phyloP scores from a whole-genome alignment of 2,797 vertebrate species.

The Odontamblyopus lacepedii region DNA sequence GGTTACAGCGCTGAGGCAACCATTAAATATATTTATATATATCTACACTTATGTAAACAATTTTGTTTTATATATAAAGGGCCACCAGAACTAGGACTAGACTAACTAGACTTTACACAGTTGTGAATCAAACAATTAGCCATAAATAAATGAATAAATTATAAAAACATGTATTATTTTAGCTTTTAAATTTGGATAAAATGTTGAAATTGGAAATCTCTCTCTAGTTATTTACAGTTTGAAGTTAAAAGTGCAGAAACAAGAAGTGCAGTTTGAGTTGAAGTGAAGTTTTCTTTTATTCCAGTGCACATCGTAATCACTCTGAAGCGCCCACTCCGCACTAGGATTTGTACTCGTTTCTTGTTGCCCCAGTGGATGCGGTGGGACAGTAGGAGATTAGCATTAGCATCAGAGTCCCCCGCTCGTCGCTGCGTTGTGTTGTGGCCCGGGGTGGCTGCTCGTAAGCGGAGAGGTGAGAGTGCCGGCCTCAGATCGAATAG shows the following conservation, averaged over 20 bases:
- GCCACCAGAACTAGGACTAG: background rate
- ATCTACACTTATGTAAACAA: background rate
- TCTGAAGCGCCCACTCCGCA: background rate
- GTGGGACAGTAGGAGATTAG: background rate
- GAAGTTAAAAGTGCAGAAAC: too few relatives aligned
- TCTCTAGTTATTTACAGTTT: too few relatives aligned
- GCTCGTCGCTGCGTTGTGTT: conserved; percentile 4
- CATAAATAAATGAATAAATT: too few relatives aligned
- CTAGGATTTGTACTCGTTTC: background rate
- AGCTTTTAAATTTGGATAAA: too few relatives aligned
- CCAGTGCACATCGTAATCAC: background rate
- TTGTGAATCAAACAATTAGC: too few relatives aligned
- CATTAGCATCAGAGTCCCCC: background rate
- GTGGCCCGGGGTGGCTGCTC: conserved; percentile 38
- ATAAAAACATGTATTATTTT: too few relatives aligned
- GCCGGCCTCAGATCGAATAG: conserved; percentile 72
- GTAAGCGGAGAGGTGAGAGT: conserved; percentile 68
- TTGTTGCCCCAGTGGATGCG: background rate
- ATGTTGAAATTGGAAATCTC: too few relatives aligned
- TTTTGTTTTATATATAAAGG: background rate
- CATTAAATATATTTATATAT: background rate
- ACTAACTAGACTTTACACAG: too few relatives aligned
- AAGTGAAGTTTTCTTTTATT: background rate
- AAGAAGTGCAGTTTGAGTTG: too few relatives aligned
- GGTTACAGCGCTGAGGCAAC: conserved; percentile 5